Conservation (phyloP, 2,888 invertebrate species). For the Rhyacophila evoluta region DNA sequence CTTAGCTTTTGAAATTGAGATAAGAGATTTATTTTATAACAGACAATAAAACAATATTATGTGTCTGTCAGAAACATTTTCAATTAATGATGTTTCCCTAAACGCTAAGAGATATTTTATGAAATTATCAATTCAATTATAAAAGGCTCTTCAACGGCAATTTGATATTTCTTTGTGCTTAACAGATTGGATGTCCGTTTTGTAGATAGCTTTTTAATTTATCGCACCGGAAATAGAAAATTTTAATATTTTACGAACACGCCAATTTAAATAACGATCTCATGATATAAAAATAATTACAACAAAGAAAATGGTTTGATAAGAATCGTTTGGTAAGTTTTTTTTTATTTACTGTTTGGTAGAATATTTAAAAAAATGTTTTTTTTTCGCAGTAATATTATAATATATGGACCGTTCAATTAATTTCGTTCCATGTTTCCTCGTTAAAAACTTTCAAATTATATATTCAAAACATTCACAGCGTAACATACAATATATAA, state of each 20-base stretch:
- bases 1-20: not conserved
- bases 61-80: constrained; percentile 12
- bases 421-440: no score
- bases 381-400: no score
- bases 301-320: no score
- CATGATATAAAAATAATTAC: no score
- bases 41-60: not conserved
- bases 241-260: not conserved
- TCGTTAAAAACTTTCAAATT: no score
- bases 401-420: no score
- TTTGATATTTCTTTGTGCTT: constrained; percentile 20
- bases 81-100: not conserved
- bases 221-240: not conserved
- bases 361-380: no score
- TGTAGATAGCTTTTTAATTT: constrained; percentile 1
- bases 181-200: constrained; percentile 8
- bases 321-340: no score
- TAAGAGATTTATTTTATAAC: not conserved
- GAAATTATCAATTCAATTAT: constrained; percentile 18
- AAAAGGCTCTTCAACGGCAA: not conserved
- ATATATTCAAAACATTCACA: no score
- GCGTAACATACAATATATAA: no score
- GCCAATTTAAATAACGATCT: not conserved
- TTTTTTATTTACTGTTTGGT: no score
- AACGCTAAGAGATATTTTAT: not conserved